Conservation (phyloP, 53 echinoderm and acorn worm species). For the Temnopleurus reevesii region DNA sequence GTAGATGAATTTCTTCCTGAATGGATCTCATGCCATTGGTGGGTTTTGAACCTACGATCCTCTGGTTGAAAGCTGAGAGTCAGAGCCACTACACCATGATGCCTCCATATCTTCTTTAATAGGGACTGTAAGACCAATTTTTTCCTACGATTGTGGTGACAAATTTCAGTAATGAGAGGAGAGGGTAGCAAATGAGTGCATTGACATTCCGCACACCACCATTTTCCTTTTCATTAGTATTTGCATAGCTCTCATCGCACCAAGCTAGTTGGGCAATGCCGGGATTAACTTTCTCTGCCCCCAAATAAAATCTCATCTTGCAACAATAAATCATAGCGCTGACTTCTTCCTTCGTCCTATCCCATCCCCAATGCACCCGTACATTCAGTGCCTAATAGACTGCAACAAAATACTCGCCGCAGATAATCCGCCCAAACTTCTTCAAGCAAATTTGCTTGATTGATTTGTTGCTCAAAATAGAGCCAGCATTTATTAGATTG, state of each 20-base stretch:
- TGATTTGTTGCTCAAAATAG: slow-evolving; percentile 55
- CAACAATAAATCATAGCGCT: slow-evolving; percentile 2
- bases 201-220: not conserved
- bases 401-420: slow-evolving; percentile 48
- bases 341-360: not conserved
- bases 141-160: not conserved
- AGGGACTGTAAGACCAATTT: no score
- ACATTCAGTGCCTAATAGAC: slow-evolving; percentile 30
- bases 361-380: not conserved
- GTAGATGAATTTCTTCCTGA: no score
- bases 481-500: slow-evolving; percentile 45
- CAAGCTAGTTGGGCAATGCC: not conserved
- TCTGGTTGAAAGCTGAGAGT: no score
- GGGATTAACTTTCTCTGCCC: slow-evolving; percentile 51
- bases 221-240: slow-evolving; percentile 1
- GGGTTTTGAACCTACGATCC: no score
- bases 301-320: slow-evolving; percentile 43
- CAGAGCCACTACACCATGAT: no score
- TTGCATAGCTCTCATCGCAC: slow-evolving; percentile 1
- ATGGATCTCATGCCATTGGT: no score
- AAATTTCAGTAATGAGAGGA: not conserved
- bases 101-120: no score
- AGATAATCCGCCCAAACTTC: slow-evolving; percentile 47
- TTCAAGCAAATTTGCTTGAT: slow-evolving; percentile 44
- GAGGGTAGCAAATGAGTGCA: not conserved